These are phyloP conservation scores for Drosophila santomea DNA, from an alignment of 1,140 invertebrate species.

Conservation along the genomic window DNA sequence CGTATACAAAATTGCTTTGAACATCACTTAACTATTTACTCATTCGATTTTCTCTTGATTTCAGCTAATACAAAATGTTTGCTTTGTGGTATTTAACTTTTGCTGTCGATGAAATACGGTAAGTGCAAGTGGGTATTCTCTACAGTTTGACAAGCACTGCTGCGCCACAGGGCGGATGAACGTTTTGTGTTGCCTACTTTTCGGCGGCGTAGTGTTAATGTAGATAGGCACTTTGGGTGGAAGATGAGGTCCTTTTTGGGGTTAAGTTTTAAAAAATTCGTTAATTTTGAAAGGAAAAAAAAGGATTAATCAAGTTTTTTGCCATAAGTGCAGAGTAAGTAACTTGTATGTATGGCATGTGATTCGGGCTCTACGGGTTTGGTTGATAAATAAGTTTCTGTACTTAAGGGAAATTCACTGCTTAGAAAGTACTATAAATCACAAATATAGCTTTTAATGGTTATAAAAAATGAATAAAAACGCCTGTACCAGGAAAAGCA, in stretches of 20 bases:
- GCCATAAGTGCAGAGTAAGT: too few relatives aligned
- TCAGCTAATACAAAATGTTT: constrained; percentile 72
- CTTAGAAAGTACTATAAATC: too few relatives aligned
- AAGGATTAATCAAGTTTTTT: too few relatives aligned
- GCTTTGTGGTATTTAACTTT: constrained; percentile 83
- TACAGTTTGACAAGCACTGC: constrained; percentile 52
- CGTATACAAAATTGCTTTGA: constrained; percentile 5
- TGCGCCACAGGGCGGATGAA: not conserved
- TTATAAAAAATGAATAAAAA: not conserved
- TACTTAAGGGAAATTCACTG: too few relatives aligned
- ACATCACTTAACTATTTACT: constrained; percentile 11
- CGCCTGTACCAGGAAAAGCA: not conserved
- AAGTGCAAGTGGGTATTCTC: constrained; percentile 32
- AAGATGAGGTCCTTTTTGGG: not conserved
- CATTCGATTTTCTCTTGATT: constrained; percentile 38
- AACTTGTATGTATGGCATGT: too few relatives aligned
- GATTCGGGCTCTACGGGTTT: too few relatives aligned
- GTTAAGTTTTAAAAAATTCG: too few relatives aligned
- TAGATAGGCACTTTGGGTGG: too few relatives aligned
- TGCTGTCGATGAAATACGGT: constrained; percentile 82
- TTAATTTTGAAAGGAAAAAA: too few relatives aligned
- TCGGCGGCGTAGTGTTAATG: not conserved
- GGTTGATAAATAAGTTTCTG: too few relatives aligned
- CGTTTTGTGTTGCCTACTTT: constrained; percentile 52
- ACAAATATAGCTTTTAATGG: too few relatives aligned